These are phyloP conservation scores for Microctonus aethiopoides DNA, from an alignment of 2,888 invertebrate species.

Conservation along the genomic window DNA sequence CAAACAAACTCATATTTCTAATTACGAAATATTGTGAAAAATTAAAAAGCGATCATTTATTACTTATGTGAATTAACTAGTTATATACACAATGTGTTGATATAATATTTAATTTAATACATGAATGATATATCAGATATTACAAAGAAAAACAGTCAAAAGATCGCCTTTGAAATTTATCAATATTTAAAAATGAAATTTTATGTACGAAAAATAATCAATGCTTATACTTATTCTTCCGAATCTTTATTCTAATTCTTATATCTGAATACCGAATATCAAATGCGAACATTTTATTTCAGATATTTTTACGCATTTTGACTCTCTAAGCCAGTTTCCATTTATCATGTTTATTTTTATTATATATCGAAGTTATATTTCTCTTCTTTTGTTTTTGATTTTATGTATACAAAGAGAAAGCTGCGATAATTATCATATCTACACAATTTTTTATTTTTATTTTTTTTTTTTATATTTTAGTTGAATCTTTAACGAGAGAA, in stretches of 20 bases:
- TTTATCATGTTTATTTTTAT: neutral
- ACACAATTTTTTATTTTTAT: neutral
- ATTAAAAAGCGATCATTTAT: constrained; percentile 4
- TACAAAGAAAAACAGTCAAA: constrained; percentile 29
- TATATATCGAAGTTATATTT: neutral
- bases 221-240: constrained; percentile 9
- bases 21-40: neutral
- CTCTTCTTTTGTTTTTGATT: neutral
- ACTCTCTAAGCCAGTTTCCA: neutral
- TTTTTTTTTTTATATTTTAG: neutral
- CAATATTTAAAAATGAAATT: constrained; percentile 1
- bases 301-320: neutral
- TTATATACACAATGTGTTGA: constrained; percentile 40
- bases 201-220: constrained; percentile 13
- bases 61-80: constrained; percentile 32
- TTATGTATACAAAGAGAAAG: neutral
- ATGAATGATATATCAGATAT: neutral
- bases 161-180: neutral
- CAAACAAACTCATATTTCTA: constrained; percentile 18
- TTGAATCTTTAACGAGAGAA: neutral
- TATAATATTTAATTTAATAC: too few relatives aligned
- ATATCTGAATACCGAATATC: neutral
- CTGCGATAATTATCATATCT: neutral
- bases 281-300: neutral
- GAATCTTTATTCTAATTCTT: neutral